Evolutionary conservation across 2,888 invertebrate genomes (phyloP), one percentile per base, ranked within the genome.

Genomic region (Mimachlamys varia): DNA sequence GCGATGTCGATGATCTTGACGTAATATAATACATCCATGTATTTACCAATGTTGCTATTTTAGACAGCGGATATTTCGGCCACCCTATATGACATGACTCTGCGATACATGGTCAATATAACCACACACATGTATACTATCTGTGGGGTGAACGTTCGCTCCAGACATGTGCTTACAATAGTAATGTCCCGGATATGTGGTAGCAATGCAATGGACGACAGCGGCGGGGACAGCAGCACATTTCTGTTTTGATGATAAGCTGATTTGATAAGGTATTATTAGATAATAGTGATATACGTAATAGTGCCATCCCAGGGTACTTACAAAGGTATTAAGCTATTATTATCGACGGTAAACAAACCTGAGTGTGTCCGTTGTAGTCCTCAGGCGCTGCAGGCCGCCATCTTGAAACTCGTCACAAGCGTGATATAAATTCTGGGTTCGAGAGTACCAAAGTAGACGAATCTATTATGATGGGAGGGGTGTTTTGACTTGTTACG

Each of bases 381-480:
- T 76, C 76, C 76, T 76, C 76, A 76, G 76, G 76, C 76, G 76
- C 27, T 76, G 76, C 2, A 76, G 76, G 76, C 33, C 76, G 76
- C 76, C 76, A 76, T 76, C 76, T 76, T 76, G 76, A 76, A 76
- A 76, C 76, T 76, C 76, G 76, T 76, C 76, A 76, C 13, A 76
- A 33, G 76, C 76, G 76, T 76, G 76, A 76, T 76, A 76, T 76
- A 76, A 76, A 76, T 33, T 76, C 76, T 76, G 76, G 53, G 76
- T 76, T 76, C 76, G 76, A 76, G 76, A 76, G 76, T 76, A 76
- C 76, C 76, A 27, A 76, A 76, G 27, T 7, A 76, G 76, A 76
- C 76, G 76, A 76, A 76, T 76, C 76, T 76, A 76, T 76, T 76
- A 33, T 76, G 76, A 76, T 33, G 33, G 76, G 12, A 76, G 76